Evolutionary conservation across 2,888 invertebrate genomes (phyloP).

Genomic region (Phrixothrix hirtus): DNA sequence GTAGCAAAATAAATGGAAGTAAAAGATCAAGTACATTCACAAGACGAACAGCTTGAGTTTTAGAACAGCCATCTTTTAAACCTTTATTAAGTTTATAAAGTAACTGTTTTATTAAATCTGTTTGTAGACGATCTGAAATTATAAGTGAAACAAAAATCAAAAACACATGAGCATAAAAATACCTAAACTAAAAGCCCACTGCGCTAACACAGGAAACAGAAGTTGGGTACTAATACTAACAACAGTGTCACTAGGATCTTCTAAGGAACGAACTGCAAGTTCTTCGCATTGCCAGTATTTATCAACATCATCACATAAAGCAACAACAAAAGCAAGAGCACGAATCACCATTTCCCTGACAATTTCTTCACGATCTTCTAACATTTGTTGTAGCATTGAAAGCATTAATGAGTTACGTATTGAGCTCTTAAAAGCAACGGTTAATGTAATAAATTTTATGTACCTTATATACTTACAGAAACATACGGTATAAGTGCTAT

Average conservation of each 20-base stretch:
- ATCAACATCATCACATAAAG: conserved; percentile 67
- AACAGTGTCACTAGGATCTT: conserved; percentile 61
- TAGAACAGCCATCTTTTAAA: conserved; percentile 47
- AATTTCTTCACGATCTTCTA: conserved; percentile 67
- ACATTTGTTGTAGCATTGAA: conserved; percentile 73
- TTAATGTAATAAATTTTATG: neutral
- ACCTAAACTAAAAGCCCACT: conserved; percentile 62
- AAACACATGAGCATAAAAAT: conserved; percentile 7
- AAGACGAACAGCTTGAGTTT: conserved; percentile 46
- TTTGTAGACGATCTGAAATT: conserved; percentile 58
- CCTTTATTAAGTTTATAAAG: conserved; percentile 49
- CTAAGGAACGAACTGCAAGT: conserved; percentile 62
- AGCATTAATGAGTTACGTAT: conserved; percentile 69
- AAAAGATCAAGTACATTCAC: conserved; percentile 51
- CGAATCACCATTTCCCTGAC: conserved; percentile 66
- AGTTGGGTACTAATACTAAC: conserved; percentile 59
- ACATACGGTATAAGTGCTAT: conserved; percentile 67
- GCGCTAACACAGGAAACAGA: conserved; percentile 65
- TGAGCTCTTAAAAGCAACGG: conserved; percentile 54
- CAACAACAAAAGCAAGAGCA: conserved; percentile 64
- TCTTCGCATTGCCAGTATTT: conserved; percentile 67
- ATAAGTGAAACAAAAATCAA: neutral
- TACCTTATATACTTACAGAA: conserved; percentile 61
- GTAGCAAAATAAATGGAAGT: conserved; percentile 54
- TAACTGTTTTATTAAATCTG: conserved; percentile 57